Evolutionary conservation across 2,888 invertebrate genomes (phyloP), one percentile per base, ranked within the genome.

Genomic region (Lasioglossum oenotherae): DNA sequence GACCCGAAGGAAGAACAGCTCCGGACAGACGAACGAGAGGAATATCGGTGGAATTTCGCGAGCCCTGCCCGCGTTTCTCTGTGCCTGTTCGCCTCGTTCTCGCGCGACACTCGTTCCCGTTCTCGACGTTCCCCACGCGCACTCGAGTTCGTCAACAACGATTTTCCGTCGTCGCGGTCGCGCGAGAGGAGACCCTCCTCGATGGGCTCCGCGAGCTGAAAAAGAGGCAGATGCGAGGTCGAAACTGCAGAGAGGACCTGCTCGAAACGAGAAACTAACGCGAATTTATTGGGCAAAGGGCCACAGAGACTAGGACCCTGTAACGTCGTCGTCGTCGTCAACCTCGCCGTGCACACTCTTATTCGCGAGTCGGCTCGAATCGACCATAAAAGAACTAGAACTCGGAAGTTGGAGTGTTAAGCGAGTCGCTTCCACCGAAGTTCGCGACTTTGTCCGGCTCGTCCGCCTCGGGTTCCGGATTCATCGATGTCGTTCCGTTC

Each of bases 71-170:
- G 57, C 19, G 31, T 79, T 79, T 76, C 27, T 27, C 78, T 53
- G 16, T 16, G 75, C 31, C 46, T 35, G 38, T 35, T 31, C 71
- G 76, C 14, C 71, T 46, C 44, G 67, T 67, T 73, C 64, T 31
- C 72, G 76, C 60, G 76, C 64, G 44, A 76, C 79, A 69, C 82
- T 76, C 12, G 75, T 76, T 81, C 73, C 41, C 84, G 60, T 84
- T 57, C 90, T 89, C 84, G 82, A 86, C 81, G 81, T 81, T 86
- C 83, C 82, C 85, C 82, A 74, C 78, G 82, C 76, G 79, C 84
- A 86, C 87, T 88, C 86, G 89, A 91, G 86, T 86, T 77, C 85
- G 88, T 90, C 87, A 82, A 84, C 88, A 88, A 88, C 88, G 86
- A 88, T 86, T 90, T 90, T 89, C 87, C 89, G 87, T 91, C 87